Evolutionary conservation across 2,888 invertebrate species (phyloP), one percentile per base, ranked within the genome.

Genomic region (Doris montereyensis): DNA sequence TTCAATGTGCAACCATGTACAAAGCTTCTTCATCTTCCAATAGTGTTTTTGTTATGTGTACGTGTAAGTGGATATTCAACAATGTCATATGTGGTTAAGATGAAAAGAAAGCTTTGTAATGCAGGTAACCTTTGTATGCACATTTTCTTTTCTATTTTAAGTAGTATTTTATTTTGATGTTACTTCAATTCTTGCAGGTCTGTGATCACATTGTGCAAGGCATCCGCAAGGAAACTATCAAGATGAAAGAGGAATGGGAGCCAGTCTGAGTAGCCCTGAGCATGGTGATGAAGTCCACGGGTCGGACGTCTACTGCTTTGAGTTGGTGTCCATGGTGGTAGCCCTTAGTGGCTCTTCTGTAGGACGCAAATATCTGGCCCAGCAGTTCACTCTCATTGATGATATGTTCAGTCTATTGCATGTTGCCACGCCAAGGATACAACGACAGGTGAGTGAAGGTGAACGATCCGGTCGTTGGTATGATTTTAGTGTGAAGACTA

Each of bases 301-400:
- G 0, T 83, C 83, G 1, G 98, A 98, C 91, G 97, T 97, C n/a
- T 98, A 97, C 91, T 98, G 98, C 92, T 98, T 98, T 90, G 98
- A 98, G 93, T 97, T 98, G 96, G 92, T 98, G 28, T 97, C 97
- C 2, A 95, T 98, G 95, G 97, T 97, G 72, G 91, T 97, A 86
- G 98, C 98, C 0, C 92, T 98, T 62, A 97, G 97, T 83, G 98
- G 98, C 1, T 97, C 97, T 85, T 94, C 95, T 0, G 97, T 97
- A 0, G 98, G 98, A 0, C 93, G 97, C 34, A 94, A 95, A 0
- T 97, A 98, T 91, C 92, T 98, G 17, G 96, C 97, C 0, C 96
- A 97, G 88, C 97, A 97, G 87, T 94, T 95, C 71, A 96, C 95
- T 34, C 92, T 98, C 73, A 93, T 98, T 0, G 94, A 95, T 52